A percentile compares a stretch with the other conserved stretches of the same genome.
Evolutionary conservation across 2,113 vertebrate species (phyloP).

Genomic region (Puffinus mauretanicus): DNA sequence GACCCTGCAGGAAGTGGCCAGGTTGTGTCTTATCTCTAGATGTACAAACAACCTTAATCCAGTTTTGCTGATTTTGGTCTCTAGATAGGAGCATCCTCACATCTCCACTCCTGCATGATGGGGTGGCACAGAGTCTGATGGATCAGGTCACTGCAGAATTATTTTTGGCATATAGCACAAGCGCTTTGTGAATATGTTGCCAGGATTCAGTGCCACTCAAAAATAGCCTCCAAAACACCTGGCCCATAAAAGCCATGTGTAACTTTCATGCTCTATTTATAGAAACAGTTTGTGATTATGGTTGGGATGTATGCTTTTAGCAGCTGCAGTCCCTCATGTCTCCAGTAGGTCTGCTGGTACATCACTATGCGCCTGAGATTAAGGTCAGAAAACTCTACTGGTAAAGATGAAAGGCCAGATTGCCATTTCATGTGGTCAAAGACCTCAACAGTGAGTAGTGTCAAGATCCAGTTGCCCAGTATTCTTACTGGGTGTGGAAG

Average conservation of each 20-base stretch:
- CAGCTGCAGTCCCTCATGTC: background rate
- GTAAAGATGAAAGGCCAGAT: background rate
- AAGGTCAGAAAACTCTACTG: background rate
- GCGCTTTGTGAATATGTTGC: background rate
- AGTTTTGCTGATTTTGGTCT: background rate
- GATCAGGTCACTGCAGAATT: background rate
- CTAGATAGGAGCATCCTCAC: background rate
- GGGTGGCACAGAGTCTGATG: fast-evolving
- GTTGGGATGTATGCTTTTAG: background rate
- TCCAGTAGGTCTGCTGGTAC: background rate
- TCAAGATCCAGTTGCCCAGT: background rate
- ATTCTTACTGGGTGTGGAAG: background rate
- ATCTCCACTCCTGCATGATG: fast-evolving
- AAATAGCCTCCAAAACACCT: background rate
- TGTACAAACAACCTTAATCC: background rate
- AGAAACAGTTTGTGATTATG: background rate
- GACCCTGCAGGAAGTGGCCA: fast-evolving
- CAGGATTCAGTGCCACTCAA: background rate
- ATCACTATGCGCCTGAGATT: fast-evolving
- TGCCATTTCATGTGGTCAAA: background rate
- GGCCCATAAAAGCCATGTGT: background rate
- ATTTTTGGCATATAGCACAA: background rate
- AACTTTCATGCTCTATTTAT: background rate
- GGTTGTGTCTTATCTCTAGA: fast-evolving
- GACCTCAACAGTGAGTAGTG: background rate